These are phyloP conservation scores for Macropis europaea DNA, from an alignment of 2,888 invertebrate species.

Conservation along the genomic window DNA sequence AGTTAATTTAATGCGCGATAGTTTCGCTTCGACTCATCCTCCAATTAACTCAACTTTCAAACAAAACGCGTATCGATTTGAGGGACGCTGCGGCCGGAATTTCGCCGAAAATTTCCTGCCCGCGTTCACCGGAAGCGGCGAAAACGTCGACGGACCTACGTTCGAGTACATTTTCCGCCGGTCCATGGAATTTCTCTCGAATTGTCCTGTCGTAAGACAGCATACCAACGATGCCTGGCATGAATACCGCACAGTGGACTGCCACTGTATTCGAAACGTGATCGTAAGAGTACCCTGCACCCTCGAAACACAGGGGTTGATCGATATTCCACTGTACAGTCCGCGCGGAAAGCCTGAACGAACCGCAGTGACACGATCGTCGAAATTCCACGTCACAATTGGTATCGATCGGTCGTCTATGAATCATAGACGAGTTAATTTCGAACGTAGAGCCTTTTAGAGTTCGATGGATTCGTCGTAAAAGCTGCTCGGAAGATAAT, in stretches of 20 bases:
- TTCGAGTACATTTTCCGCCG: conserved; percentile 23
- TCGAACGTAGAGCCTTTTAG: too few relatives aligned
- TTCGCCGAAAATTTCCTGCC: conserved; percentile 17
- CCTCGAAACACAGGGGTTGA: conserved; percentile 34
- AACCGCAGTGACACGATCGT: too few relatives aligned
- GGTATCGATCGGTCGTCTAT: too few relatives aligned
- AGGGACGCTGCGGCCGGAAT: not conserved
- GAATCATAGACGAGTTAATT: too few relatives aligned
- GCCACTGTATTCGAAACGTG: conserved; percentile 46
- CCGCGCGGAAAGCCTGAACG: conserved; percentile 26
- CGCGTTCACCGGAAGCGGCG: not conserved
- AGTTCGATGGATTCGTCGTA: too few relatives aligned
- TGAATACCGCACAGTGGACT: conserved; percentile 28
- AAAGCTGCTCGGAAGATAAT: too few relatives aligned
- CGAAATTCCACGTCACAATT: too few relatives aligned
- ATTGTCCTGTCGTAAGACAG: conserved; percentile 45
- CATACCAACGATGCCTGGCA: conserved; percentile 29
- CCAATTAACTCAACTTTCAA: too few relatives aligned
- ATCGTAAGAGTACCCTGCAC: conserved; percentile 56
- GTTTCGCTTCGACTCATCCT: too few relatives aligned
- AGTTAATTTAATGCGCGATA: too few relatives aligned
- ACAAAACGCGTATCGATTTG: too few relatives aligned
- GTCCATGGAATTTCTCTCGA: conserved; percentile 37
- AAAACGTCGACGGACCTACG: not conserved
- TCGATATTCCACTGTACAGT: conserved; percentile 63